Evolutionary conservation across 2,797 vertebrate genomes (phyloP), one percentile per base, ranked within the genome.

Genomic region (Malacoraja senta): DNA sequence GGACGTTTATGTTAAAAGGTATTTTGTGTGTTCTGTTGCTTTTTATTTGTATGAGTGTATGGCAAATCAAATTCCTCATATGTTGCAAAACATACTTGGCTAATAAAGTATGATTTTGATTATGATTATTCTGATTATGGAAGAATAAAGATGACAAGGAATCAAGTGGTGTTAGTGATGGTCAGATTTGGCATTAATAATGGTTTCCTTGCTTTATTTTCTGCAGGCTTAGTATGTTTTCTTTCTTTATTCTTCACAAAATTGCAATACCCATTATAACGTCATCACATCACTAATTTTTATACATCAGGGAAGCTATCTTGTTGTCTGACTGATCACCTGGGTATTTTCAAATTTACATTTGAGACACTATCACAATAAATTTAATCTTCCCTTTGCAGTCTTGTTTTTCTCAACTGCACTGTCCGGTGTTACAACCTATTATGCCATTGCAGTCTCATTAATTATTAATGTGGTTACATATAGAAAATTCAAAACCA

Each of bases 341-440:
- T 29, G 72, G 24, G 71, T 74, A 21, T 76, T 44, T 26, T 92
- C 76, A 92, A 44, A 74, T 19, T 17, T 92, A 53, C 1, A 71
- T 53, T n/a, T 92, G 71, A 91, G 44, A 29, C 21, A 29, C 24
- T 74, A 44, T 76, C 13, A 8, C 72, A 76, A 53, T 76, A 92
- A 92, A 92, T 53, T 19, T 88, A 68, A 88, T 32, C 63, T 88
- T 88, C 17, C 13, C 61, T 35, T 88, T 53, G 71, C 90, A 92
- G 24, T 58, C 35, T 92, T 53, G 44, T 53, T 76, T 10, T 74
- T 35, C 53, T 44, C 38, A 76, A 76, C 15, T 76, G 29, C 68
- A 88, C n/a, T 10, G 63, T 35, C 65, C 44, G 53, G 19, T 74
- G 29, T 92, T 44, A 74, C 68, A 74, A 38, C n/a, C 61, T 19